phyloP scores from a whole-genome alignment of 2,113 vertebrate species.

The Mastomys natalensis region DNA sequence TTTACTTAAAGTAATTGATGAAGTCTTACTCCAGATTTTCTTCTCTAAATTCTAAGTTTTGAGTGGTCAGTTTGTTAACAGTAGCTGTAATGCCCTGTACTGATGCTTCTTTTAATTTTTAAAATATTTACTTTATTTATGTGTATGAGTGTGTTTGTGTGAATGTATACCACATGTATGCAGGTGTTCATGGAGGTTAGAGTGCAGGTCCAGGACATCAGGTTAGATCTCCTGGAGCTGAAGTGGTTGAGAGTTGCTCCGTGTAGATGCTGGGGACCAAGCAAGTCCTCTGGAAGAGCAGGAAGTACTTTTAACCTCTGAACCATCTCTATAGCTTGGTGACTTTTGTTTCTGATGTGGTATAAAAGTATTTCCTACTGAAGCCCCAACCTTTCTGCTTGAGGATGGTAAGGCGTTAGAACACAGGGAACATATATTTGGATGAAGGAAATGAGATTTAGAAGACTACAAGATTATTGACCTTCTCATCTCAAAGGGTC shows the following conservation, averaged over 20 bases:
- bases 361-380: not conserved
- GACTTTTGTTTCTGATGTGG: not conserved
- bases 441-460: not conserved
- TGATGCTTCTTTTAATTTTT: not conserved
- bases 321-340: not conserved
- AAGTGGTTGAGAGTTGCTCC: not conserved
- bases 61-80: not conserved
- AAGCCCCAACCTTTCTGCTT: not conserved
- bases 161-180: not conserved
- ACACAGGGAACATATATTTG: not conserved
- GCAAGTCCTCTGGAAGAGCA: not conserved
- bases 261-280: not conserved
- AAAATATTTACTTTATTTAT: not conserved
- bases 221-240: not conserved
- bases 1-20: fast-evolving
- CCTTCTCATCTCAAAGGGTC: not conserved
- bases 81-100: fast-evolving
- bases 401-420: not conserved
- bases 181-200: not conserved
- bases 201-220: not conserved
- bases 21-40: not conserved
- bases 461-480: not conserved
- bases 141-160: not conserved
- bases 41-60: not conserved
- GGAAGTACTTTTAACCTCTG: not conserved